These are phyloP conservation scores for Oxyura jamaicensis DNA, from an alignment of 2,113 vertebrate species.

Conservation along the genomic window DNA sequence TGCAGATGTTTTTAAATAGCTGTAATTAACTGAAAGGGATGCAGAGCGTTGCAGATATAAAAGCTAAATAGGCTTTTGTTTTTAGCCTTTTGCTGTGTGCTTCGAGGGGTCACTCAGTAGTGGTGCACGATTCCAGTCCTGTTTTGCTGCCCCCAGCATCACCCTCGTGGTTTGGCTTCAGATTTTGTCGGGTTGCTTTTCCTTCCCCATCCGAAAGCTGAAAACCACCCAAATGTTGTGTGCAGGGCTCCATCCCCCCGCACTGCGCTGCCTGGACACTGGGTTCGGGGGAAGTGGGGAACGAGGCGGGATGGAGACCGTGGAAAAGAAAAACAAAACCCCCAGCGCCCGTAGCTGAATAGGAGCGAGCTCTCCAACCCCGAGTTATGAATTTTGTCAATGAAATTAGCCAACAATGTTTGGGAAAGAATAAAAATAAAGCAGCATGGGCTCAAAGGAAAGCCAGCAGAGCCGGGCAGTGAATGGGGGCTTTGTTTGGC, in stretches of 20 bases:
- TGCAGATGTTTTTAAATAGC: constrained; percentile 71
- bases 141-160: background rate
- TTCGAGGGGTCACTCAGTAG: constrained; percentile 30
- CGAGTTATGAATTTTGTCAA: constrained; percentile 74
- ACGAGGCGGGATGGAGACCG: background rate
- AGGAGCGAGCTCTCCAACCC: constrained; percentile 46
- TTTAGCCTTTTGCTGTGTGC: constrained; percentile 36
- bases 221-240: background rate
- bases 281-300: background rate
- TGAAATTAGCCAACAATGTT: constrained; percentile 69
- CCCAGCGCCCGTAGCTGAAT: constrained; percentile 24
- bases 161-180: background rate
- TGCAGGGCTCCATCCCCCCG: background rate
- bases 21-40: constrained; percentile 64
- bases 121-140: background rate
- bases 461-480: background rate
- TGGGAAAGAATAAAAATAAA: constrained; percentile 67
- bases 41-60: background rate
- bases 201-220: background rate
- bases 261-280: background rate
- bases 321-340: background rate
- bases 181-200: background rate
- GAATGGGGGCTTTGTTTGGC: constrained; percentile 63
- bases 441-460: constrained; percentile 40
- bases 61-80: constrained; percentile 61